These are phyloP conservation scores for Mohoua ochrocephala DNA, from an alignment of 2,113 vertebrate species.

Conservation along the genomic window DNA sequence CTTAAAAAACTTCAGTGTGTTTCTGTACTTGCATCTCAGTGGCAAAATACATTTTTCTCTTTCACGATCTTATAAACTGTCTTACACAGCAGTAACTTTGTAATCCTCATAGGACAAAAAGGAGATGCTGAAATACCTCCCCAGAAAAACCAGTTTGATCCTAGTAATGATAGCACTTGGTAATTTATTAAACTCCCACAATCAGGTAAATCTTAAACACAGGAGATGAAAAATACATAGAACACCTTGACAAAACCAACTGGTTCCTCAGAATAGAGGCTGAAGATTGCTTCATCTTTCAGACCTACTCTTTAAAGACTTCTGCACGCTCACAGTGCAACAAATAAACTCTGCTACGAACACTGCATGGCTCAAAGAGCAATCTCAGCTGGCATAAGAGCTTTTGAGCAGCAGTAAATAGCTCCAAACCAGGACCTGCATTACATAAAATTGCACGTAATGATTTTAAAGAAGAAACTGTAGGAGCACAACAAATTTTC, in stretches of 20 bases:
- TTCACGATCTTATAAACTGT: not conserved
- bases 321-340: not conserved
- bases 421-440: not conserved
- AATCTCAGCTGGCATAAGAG: not conserved
- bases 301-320: not conserved
- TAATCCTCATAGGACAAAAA: not conserved
- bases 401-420: not conserved
- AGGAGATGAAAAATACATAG: not conserved
- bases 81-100: not conserved
- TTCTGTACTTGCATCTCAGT: not conserved
- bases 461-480: not conserved
- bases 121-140: not conserved
- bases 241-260: not conserved
- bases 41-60: not conserved
- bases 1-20: not conserved
- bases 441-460: not conserved
- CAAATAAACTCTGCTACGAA: not conserved
- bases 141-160: not conserved
- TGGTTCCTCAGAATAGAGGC: not conserved
- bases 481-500: not conserved
- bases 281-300: not conserved
- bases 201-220: not conserved
- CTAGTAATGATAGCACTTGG: not conserved
- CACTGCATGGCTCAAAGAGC: rapidly evolving
- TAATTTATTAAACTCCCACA: not conserved